Base-by-base conservation (phyloP, 2,797 vertebrate genomes). In the Huso huso region DNA sequence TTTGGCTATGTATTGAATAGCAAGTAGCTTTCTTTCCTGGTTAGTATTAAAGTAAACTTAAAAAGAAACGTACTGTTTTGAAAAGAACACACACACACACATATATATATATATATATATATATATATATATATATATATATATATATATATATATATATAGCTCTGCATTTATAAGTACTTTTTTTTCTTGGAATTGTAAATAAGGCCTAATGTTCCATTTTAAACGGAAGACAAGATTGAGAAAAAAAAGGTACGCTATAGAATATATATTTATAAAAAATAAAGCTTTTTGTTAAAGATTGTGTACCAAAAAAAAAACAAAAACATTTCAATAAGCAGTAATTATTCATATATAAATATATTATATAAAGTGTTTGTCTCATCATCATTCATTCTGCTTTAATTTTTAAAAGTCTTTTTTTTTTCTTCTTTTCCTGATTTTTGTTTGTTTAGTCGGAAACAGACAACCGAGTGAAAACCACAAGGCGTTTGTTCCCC, bases 381-480 rank as follows among this genome's bases (percentile, higher is more conserved):
- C 18, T 83, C 77, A 74, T 73, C 72, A 71, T 84, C 74, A 68
- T 78, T 37, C 37, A 52, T 61, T 53, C 59, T 71, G 61, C 63
- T 48, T 64, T 18, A 6, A 6, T 8, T 57, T 48, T 51, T 15
- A 49, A 18, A 18, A 6, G 51, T 68, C 62, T 52, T 50, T 6
- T n/a, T n/a, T 64, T 63, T 51, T 49, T 49, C 6, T 69, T 59
- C 53, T 50, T n/a, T 66, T 7, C 5, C 9, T 9, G 52, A 12
- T 49, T 7, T 3, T 51, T 58, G 57, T 51, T n/a, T 8, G 37
- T 51, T 84, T 81, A 93, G 70, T 93, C 92, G 1, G 92, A 93
- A 69, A 93, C 83, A 6, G 92, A 93, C 71, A 93, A 83, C 3
- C 91, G 86, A 51, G 90, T 87, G 18, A 93, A 93, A 59, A 93